phyloP scores from a whole-genome alignment of 2,113 vertebrate species.

The Poeciliopsis retropinna region DNA sequence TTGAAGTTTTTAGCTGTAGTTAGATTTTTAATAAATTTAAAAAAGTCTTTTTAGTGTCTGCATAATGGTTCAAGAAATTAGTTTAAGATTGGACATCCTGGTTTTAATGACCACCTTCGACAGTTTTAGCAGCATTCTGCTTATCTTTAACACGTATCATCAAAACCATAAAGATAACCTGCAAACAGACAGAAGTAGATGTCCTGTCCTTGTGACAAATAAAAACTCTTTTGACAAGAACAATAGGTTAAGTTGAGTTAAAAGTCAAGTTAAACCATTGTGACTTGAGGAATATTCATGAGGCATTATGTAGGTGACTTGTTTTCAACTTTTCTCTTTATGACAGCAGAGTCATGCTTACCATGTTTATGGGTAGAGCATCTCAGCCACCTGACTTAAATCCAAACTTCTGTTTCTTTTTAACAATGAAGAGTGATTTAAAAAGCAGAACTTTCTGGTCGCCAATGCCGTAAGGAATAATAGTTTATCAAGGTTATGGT shows the following conservation, averaged over 20 bases:
- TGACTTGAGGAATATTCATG: background rate
- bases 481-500: background rate
- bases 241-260: background rate
- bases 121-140: background rate
- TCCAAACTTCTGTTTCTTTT: constrained; percentile 1
- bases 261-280: background rate
- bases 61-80: background rate
- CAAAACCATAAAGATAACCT: background rate
- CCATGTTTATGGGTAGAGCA: background rate
- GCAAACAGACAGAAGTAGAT: background rate
- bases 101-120: background rate
- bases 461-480: too few relatives aligned
- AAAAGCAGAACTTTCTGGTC: background rate
- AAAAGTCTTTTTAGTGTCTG: too few relatives aligned
- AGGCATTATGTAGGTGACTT: too few relatives aligned
- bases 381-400: background rate
- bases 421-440: background rate
- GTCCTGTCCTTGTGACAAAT: background rate
- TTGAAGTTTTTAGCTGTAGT: too few relatives aligned
- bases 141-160: constrained; percentile 4
- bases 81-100: background rate
- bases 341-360: background rate
- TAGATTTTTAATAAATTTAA: too few relatives aligned
- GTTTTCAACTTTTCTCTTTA: too few relatives aligned
- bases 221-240: background rate